These are phyloP conservation scores for Mionectes olivaceus DNA, from an alignment of 2,797 vertebrate species.

Conservation along the genomic window DNA sequence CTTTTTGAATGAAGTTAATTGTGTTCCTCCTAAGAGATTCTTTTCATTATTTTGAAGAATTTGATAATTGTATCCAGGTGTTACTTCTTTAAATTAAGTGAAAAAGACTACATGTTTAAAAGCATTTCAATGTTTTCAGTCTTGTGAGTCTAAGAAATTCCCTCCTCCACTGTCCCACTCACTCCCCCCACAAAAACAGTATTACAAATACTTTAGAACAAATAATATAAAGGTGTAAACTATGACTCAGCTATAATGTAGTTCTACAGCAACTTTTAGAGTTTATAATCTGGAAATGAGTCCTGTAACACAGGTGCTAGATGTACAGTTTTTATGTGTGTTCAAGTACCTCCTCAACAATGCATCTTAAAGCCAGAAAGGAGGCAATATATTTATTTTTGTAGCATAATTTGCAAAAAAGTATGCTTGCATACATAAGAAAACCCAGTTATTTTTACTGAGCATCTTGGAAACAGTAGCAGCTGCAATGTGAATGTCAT, in stretches of 20 bases:
- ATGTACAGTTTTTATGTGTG: neutral
- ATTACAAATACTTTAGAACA: neutral
- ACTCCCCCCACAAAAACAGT: neutral
- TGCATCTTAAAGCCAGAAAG: neutral
- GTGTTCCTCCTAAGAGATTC: neutral
- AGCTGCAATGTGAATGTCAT: neutral
- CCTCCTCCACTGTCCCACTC: rapidly evolving
- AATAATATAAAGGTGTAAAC: neutral
- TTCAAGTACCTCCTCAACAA: neutral
- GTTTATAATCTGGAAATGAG: neutral
- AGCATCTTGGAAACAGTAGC: neutral
- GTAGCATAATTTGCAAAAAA: neutral
- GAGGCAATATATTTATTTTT: neutral
- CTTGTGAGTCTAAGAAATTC: neutral
- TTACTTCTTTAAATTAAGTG: neutral
- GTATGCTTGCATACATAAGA: neutral
- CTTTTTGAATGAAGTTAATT: neutral
- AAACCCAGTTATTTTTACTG: neutral
- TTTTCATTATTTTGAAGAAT: neutral
- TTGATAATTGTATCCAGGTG: neutral
- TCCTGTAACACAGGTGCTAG: neutral
- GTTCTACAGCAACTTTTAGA: neutral
- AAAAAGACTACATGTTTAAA: neutral
- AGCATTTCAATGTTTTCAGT: neutral
- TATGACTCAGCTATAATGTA: neutral